A percentile compares a stretch with the other conserved stretches of the same genome.
These are phyloP conservation scores for Sciaenops ocellatus DNA, from an alignment of 2,797 vertebrate genomes.

Conservation along the genomic window DNA sequence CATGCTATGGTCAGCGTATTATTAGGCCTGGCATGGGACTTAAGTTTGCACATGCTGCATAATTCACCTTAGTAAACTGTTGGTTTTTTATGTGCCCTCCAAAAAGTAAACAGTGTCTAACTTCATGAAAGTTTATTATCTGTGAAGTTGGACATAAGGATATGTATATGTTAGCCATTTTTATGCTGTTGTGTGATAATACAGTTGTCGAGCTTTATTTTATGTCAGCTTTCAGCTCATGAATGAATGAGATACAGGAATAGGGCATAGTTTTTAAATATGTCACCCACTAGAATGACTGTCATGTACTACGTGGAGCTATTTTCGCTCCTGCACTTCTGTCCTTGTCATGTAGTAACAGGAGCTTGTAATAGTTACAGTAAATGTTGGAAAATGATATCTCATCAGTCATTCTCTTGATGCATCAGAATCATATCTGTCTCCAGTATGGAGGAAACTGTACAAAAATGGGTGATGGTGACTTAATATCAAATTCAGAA, in stretches of 20 bases:
- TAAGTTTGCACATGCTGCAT: conserved; percentile 54
- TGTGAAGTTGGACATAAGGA: conserved; percentile 6
- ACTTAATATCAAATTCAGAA: not conserved
- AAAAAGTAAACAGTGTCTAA: conserved; percentile 19
- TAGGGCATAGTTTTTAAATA: not conserved
- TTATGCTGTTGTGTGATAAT: not conserved
- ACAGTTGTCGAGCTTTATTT: not conserved
- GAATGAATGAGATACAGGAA: conserved; percentile 7
- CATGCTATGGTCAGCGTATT: conserved; percentile 67
- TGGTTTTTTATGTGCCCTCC: conserved; percentile 16
- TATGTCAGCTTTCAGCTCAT: not conserved
- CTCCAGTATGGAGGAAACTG: not conserved
- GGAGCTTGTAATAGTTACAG: not conserved
- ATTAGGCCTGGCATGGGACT: conserved; percentile 65
- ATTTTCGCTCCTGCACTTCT: conserved; percentile 12
- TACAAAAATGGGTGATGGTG: not conserved
- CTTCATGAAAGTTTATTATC: conserved; percentile 6
- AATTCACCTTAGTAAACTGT: conserved; percentile 46
- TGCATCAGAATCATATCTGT: conserved; percentile 10
- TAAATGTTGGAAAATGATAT: conserved; percentile 1
- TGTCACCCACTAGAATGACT: conserved; percentile 4
- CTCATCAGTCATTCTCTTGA: not conserved
- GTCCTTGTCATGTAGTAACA: conserved; percentile 14
- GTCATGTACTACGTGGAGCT: conserved; percentile 17
- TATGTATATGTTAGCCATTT: not conserved